Evolutionary conservation across 2,797 vertebrate genomes (phyloP).

Genomic region (Ambastaia sidthimunki): DNA sequence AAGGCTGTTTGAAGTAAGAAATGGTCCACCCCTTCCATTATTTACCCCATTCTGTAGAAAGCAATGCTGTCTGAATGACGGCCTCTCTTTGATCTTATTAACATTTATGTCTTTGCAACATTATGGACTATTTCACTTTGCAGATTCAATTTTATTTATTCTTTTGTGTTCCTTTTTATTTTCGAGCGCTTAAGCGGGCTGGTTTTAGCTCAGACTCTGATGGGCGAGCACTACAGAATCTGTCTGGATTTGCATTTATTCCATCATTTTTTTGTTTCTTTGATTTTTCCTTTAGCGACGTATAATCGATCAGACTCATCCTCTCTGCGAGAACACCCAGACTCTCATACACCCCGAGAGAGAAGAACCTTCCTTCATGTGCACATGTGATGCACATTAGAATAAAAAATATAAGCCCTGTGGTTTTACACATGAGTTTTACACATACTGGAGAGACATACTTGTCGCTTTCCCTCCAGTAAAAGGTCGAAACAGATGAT

Average conservation of each 20-base stretch:
- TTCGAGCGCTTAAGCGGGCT: constrained; percentile 40
- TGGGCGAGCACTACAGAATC: constrained; percentile 31
- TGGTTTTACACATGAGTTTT: constrained; percentile 21
- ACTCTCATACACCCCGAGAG: constrained; percentile 6
- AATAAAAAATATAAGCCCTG: neutral
- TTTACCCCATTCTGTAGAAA: constrained; percentile 32
- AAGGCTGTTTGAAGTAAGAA: constrained; percentile 32
- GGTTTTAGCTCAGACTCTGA: constrained; percentile 37
- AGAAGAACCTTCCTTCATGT: constrained; percentile 1
- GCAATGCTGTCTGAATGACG: constrained; percentile 4
- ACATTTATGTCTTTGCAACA: constrained; percentile 29
- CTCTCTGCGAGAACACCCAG: constrained; percentile 6
- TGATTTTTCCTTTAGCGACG: constrained; percentile 29
- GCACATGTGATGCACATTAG: neutral
- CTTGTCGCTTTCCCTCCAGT: neutral
- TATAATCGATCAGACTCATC: constrained; percentile 23
- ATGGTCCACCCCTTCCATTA: constrained; percentile 22
- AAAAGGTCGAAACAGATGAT: neutral
- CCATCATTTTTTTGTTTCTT: constrained; percentile 28
- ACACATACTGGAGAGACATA: neutral
- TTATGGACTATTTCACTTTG: neutral
- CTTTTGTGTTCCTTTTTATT: neutral
- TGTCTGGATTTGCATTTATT: constrained; percentile 33
- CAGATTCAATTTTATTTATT: neutral
- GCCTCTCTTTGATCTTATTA: constrained; percentile 30